These are phyloP conservation scores for Lasioglossum pauxillum DNA, from an alignment of 2,888 invertebrate species.

Conservation along the genomic window DNA sequence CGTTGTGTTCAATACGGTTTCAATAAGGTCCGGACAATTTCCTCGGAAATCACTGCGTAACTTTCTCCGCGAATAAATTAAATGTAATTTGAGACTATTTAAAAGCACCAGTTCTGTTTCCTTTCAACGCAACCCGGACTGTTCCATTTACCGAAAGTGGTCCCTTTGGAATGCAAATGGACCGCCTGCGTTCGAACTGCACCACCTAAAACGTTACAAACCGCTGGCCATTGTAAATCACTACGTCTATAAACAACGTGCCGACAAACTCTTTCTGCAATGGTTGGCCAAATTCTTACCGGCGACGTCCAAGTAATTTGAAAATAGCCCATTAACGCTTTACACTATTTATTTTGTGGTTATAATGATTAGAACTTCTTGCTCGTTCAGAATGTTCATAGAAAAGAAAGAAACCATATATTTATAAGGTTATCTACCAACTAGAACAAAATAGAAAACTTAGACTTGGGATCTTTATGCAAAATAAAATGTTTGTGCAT, in stretches of 20 bases:
- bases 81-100: slow-evolving; percentile 15
- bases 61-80: slow-evolving; percentile 22
- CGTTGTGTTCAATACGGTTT: background rate
- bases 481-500: too few relatives aligned
- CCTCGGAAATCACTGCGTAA: background rate
- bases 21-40: background rate
- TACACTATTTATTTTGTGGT: too few relatives aligned
- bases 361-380: too few relatives aligned
- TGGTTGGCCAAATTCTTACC: too few relatives aligned
- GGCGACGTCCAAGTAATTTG: background rate
- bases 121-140: background rate
- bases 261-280: background rate
- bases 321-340: background rate
- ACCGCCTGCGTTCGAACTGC: background rate
- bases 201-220: background rate
- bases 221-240: background rate
- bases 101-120: background rate
- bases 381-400: too few relatives aligned
- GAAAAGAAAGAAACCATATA: too few relatives aligned
- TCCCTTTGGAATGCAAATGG: slow-evolving; percentile 20
- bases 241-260: background rate
- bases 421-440: too few relatives aligned
- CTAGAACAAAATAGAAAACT: too few relatives aligned
- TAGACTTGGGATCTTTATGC: too few relatives aligned
- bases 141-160: slow-evolving; percentile 26